These are phyloP conservation scores for Hartigia nigra DNA, from an alignment of 2,888 invertebrate genomes.

Conservation along the genomic window DNA sequence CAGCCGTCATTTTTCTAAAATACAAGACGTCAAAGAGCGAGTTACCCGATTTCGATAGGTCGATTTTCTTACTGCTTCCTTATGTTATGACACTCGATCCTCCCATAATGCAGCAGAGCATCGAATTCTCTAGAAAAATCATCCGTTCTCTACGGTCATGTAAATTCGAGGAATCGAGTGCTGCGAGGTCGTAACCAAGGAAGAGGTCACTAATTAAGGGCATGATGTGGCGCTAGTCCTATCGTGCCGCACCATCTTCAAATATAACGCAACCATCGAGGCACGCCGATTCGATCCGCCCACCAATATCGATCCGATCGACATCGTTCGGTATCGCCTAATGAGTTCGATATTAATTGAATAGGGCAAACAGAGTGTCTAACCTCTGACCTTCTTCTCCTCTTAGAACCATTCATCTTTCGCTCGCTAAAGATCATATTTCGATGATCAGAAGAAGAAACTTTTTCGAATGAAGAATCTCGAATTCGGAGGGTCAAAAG, in stretches of 20 bases:
- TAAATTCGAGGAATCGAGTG: not conserved
- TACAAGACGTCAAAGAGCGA: not conserved
- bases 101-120: too few species aligned
- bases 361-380: conserved; percentile 3
- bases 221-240: conserved; percentile 8
- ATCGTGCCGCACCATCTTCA: conserved; percentile 4
- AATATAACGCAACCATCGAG: not conserved
- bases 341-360: conserved; percentile 9
- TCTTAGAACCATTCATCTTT: not conserved
- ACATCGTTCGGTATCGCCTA: not conserved
- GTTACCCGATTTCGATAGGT: too few species aligned
- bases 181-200: not conserved
- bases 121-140: not conserved
- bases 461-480: not conserved
- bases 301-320: conserved; percentile 7
- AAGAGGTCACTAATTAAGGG: conserved; percentile 11
- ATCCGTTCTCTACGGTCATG: not conserved
- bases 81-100: too few species aligned
- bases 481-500: not conserved
- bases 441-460: not conserved
- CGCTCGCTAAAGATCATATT: too few species aligned
- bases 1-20: not conserved
- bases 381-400: not conserved
- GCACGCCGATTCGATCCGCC: conserved; percentile 4
- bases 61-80: too few species aligned